Base-by-base conservation (phyloP, 2,797 vertebrate genomes). In the Prunella strophiata region DNA sequence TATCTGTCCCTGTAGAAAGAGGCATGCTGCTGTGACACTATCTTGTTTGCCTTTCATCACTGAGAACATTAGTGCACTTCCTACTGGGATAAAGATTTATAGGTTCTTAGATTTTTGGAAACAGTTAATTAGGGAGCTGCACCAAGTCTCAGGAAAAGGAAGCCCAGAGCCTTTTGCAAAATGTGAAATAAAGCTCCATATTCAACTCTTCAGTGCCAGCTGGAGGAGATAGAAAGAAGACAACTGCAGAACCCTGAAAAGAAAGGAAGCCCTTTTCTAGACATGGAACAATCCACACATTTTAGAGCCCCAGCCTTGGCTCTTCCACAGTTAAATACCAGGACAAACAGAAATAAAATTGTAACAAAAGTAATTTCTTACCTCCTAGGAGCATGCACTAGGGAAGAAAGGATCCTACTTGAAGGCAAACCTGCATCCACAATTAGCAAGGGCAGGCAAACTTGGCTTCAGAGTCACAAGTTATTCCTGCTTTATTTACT, bases 51-150 rank as follows among this genome's bases (percentile, higher is more conserved):
- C 25, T 89, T 91, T 94, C 65, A 67, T 73, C 48, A n/a, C 38
- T 47, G 54, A 82, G 25, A 82, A 74, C 63, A 82, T 75, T 70
- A 61, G 48, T 38, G 32, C 21, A 66, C 23, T 22, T 75, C 80
- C 83, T 90, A 66, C 83, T 88, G 77, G 47, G 77, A n/a, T 57
- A 58, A 93, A 93, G 75, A 80, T 88, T 91, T 77, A 76, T 73
- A 59, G 40, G 71, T 94, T 48, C 61, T 76, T 32, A 43, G 48
- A 63, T 34, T 90, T 78, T 81, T 92, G 43, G 58, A 80, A 95
- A 76, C 51, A 93, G 40, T 79, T 94, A 80, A 73, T 90, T 94
- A 92, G 92, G 83, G 55, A 78, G 47, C 45, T 74, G 40, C 51
- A 61, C 34, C 3, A 7, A 51, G 4, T 58, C 57, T 34, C 65